Evolutionary conservation across 2,797 vertebrate species (phyloP).

Genomic region (Urophycis tenuis): DNA sequence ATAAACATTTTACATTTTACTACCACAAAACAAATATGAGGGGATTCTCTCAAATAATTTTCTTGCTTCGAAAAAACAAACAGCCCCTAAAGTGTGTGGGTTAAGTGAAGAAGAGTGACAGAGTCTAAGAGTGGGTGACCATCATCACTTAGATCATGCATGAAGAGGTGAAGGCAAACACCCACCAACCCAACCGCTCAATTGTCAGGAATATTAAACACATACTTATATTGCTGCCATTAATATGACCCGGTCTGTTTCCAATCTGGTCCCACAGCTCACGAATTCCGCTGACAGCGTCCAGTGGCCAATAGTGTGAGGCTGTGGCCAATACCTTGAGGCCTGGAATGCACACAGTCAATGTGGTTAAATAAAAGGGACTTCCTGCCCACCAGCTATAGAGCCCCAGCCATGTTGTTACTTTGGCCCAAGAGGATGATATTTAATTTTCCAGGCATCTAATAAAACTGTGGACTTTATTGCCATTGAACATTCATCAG

Average conservation of each 20-base stretch:
- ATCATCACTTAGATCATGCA: background rate
- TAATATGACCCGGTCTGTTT: slow-evolving; percentile 76
- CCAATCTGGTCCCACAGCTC: slow-evolving; percentile 81
- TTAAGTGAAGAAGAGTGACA: background rate
- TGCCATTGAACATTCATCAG: background rate
- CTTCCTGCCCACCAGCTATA: background rate
- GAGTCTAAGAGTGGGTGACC: background rate
- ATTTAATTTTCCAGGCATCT: background rate
- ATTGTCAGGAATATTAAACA: slow-evolving; percentile 32
- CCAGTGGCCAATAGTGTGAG: slow-evolving; percentile 94
- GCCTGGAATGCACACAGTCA: slow-evolving; percentile 62
- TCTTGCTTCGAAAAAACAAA: slow-evolving; percentile 37
- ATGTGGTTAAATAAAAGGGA: background rate
- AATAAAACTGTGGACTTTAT: background rate
- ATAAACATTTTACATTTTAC: background rate
- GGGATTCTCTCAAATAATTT: background rate
- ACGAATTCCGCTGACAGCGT: slow-evolving; percentile 83
- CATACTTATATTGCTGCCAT: slow-evolving; percentile 70
- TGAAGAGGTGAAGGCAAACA: slow-evolving; percentile 36
- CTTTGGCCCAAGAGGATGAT: background rate
- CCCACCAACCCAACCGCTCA: slow-evolving; percentile 24
- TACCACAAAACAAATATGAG: background rate
- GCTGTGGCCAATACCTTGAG: slow-evolving; percentile 84
- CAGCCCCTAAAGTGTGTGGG: slow-evolving; percentile 26
- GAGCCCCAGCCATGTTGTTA: background rate